These are phyloP conservation scores for Bryconaethiops microstoma DNA, from an alignment of 2,797 vertebrate species.

Conservation along the genomic window DNA sequence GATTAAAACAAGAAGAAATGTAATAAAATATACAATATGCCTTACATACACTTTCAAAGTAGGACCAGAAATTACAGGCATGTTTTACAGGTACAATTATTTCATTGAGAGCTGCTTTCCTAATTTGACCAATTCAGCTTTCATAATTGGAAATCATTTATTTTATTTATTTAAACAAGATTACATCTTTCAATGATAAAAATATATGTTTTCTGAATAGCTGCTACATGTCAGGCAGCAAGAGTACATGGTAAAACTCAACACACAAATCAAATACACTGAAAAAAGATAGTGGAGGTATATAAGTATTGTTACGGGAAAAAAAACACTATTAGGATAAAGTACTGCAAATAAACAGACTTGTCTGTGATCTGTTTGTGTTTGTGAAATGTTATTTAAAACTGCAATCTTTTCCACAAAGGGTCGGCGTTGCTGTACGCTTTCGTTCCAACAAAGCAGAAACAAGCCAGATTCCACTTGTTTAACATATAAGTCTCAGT, in stretches of 20 bases:
- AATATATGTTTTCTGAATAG: neutral
- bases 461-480: too few species aligned
- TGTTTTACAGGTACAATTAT: neutral
- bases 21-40: neutral
- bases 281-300: neutral
- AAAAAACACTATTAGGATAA: neutral
- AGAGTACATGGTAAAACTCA: neutral
- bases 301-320: neutral
- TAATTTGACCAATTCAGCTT: neutral
- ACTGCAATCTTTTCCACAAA: neutral
- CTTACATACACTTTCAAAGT: neutral
- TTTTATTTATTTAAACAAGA: neutral
- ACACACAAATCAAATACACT: neutral
- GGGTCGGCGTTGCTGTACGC: too few species aligned
- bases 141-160: neutral
- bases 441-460: too few species aligned
- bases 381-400: neutral
- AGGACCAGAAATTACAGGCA: neutral
- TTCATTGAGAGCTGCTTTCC: neutral
- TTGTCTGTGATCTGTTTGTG: neutral
- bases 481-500: too few species aligned
- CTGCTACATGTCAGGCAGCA: neutral
- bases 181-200: neutral
- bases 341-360: slow-evolving; percentile 12
- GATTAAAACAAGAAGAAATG: neutral